phyloP scores from a whole-genome alignment of 2,113 vertebrate species.

The Mesoclemmys tuberculata region DNA sequence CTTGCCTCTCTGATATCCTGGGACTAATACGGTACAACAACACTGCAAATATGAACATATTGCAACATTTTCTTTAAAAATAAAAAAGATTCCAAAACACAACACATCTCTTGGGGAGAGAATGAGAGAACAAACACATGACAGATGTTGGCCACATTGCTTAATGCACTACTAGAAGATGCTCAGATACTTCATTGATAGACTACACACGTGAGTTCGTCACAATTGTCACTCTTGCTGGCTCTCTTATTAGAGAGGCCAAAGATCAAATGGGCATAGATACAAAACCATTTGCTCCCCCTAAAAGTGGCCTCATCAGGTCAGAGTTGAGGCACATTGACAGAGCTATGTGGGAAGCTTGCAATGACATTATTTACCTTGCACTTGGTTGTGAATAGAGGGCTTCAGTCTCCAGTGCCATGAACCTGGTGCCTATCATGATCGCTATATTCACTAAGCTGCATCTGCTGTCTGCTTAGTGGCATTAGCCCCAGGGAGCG shows the following conservation, averaged over 20 bases:
- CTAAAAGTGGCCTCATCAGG: fast-evolving
- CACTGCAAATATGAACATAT: neutral
- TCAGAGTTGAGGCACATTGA: neutral
- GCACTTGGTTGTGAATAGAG: neutral
- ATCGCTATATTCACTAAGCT: neutral
- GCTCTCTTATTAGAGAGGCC: neutral
- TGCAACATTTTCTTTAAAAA: neutral
- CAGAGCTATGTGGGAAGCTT: neutral
- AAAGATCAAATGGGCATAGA: neutral
- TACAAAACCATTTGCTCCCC: neutral
- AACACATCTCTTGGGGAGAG: neutral
- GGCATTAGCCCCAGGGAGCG: neutral
- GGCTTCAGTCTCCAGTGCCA: neutral
- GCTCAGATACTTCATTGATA: neutral
- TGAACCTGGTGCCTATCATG: neutral
- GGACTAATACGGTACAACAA: neutral
- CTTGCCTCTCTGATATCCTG: neutral
- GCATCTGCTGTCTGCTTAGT: neutral
- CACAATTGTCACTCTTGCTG: fast-evolving
- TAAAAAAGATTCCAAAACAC: neutral
- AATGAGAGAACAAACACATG: neutral
- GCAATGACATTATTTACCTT: neutral
- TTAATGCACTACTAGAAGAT: neutral
- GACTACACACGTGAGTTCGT: neutral
- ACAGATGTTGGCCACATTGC: neutral